Conservation (phyloP, 2,888 invertebrate species). For the Tenthredo distinguenda region DNA sequence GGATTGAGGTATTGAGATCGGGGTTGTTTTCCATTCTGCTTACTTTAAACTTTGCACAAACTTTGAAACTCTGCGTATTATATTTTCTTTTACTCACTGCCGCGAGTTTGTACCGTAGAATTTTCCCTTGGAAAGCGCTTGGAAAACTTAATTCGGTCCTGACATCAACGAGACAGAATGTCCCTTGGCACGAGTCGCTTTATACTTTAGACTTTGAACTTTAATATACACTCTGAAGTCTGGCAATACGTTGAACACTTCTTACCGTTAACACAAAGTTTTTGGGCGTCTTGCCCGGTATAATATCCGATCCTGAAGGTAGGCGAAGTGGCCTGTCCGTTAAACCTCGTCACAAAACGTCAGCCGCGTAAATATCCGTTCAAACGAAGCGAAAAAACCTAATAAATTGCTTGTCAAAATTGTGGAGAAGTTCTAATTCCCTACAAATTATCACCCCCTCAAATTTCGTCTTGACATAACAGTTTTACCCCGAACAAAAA, state of each 20-base stretch:
- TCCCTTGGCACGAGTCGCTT: conserved; percentile 1
- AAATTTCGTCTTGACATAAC: neutral
- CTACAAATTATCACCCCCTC: neutral
- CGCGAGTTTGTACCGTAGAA: neutral
- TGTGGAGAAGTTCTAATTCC: neutral
- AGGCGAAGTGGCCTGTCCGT: neutral
- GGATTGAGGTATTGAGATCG: neutral
- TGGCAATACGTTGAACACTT: neutral
- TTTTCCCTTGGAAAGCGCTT: neutral
- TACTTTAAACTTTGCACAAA: neutral
- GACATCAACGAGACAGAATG: conserved; percentile 10
- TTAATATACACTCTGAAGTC: neutral
- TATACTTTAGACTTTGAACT: neutral
- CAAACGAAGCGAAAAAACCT: neutral
- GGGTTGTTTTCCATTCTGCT: neutral
- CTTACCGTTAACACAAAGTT: neutral
- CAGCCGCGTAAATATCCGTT: neutral
- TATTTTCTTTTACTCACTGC: neutral
- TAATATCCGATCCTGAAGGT: neutral
- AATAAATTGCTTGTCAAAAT: neutral
- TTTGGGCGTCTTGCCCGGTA: neutral
- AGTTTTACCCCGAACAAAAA: neutral
- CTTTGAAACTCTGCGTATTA: neutral
- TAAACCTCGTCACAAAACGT: conserved; percentile 3
- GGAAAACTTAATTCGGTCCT: neutral